These are phyloP conservation scores for Pollenia amentaria DNA, from an alignment of 2,888 invertebrate genomes.

Conservation along the genomic window DNA sequence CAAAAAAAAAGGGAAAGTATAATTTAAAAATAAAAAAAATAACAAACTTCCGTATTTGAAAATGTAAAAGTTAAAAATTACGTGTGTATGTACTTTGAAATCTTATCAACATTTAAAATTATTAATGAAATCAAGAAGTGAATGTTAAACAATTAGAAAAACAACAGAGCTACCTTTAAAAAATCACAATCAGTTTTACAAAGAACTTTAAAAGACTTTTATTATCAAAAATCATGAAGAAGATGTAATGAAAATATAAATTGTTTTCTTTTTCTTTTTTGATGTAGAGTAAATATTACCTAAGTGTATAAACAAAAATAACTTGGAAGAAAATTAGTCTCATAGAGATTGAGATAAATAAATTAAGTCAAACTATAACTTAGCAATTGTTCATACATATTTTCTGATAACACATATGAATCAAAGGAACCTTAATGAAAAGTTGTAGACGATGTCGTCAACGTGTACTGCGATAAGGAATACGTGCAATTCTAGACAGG, in stretches of 20 bases:
- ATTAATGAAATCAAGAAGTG: conserved; percentile 47
- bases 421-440: conserved; percentile 30
- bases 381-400: conserved; percentile 3
- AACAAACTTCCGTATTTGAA: conserved; percentile 47
- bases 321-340: conserved; percentile 6
- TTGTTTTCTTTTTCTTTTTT: conserved; percentile 4
- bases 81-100: no score
- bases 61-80: conserved; percentile 1
- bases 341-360: conserved; percentile 12
- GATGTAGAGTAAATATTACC: conserved; percentile 31
- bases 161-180: conserved; percentile 30
- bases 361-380: conserved; percentile 30
- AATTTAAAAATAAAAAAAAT: conserved; percentile 40
- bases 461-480: conserved; percentile 44
- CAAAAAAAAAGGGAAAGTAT: neutral
- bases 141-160: conserved; percentile 56
- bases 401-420: conserved; percentile 48
- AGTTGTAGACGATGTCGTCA: neutral
- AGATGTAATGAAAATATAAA: conserved; percentile 3
- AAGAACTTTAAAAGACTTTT: conserved; percentile 4
- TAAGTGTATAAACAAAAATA: conserved; percentile 43
- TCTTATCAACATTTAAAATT: conserved; percentile 51
- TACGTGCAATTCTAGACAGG: conserved; percentile 66
- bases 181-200: neutral
- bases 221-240: neutral